Percentiles rank a stretch among this genome's conserved stretches.
Evolutionary conservation across 2,888 invertebrate species (phyloP).

Genomic region (Catocala nupta): DNA sequence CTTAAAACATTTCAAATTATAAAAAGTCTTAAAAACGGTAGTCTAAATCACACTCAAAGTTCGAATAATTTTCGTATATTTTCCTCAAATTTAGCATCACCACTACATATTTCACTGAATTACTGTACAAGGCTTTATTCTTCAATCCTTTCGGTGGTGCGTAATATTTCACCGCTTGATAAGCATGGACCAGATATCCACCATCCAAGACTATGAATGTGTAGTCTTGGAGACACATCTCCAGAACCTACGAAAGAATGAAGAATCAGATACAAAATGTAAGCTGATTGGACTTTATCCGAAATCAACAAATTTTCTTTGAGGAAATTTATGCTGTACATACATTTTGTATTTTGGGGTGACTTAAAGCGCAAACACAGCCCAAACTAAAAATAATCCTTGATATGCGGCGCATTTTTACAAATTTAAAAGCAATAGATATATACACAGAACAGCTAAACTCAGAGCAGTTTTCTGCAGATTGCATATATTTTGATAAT

Average conservation of each 20-base stretch:
- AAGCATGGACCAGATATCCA: conserved; percentile 14
- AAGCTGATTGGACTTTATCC: neutral
- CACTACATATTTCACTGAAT: conserved; percentile 2
- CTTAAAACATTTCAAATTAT: too few species aligned
- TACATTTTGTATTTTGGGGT: too few species aligned
- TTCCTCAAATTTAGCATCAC: neutral
- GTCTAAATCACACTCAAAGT: conserved; percentile 4
- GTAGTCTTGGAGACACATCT: conserved; percentile 89
- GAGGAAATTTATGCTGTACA: too few species aligned
- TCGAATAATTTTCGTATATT: conserved; percentile 1
- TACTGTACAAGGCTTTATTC: conserved; percentile 7
- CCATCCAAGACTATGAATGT: conserved; percentile 88
- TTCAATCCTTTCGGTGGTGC: too few species aligned
- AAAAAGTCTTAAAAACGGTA: neutral
- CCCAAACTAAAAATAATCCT: too few species aligned
- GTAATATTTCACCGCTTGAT: too few species aligned
- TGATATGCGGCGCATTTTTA: too few species aligned
- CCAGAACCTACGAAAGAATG: conserved; percentile 85
- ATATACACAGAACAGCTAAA: too few species aligned
- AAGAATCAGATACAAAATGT: neutral
- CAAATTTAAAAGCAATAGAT: too few species aligned
- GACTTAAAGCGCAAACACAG: too few species aligned
- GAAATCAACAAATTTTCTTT: neutral
- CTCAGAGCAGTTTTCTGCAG: too few species aligned
- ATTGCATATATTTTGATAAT: too few species aligned